Evolutionary conservation across 2,888 invertebrate species (phyloP).

Genomic region (Hypomecis punctinalis): DNA sequence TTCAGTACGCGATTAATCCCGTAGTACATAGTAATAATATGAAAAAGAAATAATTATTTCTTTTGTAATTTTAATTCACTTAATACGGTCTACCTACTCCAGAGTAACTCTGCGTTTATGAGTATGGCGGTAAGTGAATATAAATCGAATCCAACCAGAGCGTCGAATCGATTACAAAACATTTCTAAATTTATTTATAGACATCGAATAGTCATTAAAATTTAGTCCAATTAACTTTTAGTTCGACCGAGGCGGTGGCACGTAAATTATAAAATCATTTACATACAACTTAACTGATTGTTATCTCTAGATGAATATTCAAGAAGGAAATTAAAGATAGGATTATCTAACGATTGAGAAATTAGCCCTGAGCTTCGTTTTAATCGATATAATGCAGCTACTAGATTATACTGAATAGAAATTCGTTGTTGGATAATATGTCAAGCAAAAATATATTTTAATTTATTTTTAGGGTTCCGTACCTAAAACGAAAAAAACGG

Average conservation of each 20-base stretch:
- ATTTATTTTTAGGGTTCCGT: too few species aligned
- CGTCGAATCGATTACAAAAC: constrained; percentile 10
- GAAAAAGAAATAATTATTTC: too few species aligned
- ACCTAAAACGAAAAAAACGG: too few species aligned
- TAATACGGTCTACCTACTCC: too few species aligned
- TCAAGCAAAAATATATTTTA: too few species aligned
- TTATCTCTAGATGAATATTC: constrained; percentile 29
- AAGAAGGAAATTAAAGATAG: constrained; percentile 24
- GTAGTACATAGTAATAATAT: too few species aligned
- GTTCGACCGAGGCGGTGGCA: constrained; percentile 37
- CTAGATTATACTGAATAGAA: not conserved
- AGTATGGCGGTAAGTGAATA: too few species aligned
- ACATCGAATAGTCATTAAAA: constrained; percentile 30
- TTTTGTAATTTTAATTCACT: too few species aligned
- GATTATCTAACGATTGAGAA: constrained; percentile 32
- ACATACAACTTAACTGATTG: constrained; percentile 30
- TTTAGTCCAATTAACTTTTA: constrained; percentile 39
- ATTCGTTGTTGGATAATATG: too few species aligned
- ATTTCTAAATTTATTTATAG: constrained; percentile 6
- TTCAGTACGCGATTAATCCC: too few species aligned
- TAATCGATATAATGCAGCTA: constrained; percentile 12
- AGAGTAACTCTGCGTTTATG: too few species aligned
- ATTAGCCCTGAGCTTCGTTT: constrained; percentile 20
- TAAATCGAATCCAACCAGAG: not conserved
- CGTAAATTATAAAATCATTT: constrained; percentile 37